Conservation (phyloP, 2,113 vertebrate species). For the Pterocles orientalis region DNA sequence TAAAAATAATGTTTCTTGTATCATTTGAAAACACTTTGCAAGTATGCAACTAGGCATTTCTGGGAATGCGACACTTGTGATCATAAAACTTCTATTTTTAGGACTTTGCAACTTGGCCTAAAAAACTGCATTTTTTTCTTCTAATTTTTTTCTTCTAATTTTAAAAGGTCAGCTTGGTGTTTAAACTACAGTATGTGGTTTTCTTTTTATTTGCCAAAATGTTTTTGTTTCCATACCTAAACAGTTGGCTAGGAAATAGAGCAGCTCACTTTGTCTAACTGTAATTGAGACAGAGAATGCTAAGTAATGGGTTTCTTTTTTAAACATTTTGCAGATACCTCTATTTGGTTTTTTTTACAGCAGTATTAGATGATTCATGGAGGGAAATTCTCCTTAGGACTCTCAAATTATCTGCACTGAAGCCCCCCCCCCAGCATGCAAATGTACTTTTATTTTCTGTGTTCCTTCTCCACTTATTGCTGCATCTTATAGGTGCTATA, state of each 20-base stretch:
- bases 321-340: background rate
- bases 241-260: slow-evolving; percentile 7
- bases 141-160: background rate
- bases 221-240: slow-evolving; percentile 58
- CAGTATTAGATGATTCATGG: background rate
- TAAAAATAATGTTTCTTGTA: background rate
- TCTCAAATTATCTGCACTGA: background rate
- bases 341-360: background rate
- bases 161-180: slow-evolving; percentile 17
- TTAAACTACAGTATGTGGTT: slow-evolving; percentile 37
- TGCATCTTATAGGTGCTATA: background rate
- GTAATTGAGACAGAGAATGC: slow-evolving; percentile 26
- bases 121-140: background rate
- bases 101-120: slow-evolving; percentile 36
- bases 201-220: slow-evolving; percentile 41
- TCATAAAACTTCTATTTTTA: slow-evolving; percentile 28
- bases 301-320: background rate
- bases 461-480: background rate
- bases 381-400: background rate
- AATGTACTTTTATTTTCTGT: background rate
- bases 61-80: background rate
- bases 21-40: background rate
- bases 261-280: background rate
- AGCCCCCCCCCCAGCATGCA: background rate
- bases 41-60: background rate